These are phyloP conservation scores for Leucosticte australis DNA, from an alignment of 2,113 vertebrate species.

Conservation along the genomic window DNA sequence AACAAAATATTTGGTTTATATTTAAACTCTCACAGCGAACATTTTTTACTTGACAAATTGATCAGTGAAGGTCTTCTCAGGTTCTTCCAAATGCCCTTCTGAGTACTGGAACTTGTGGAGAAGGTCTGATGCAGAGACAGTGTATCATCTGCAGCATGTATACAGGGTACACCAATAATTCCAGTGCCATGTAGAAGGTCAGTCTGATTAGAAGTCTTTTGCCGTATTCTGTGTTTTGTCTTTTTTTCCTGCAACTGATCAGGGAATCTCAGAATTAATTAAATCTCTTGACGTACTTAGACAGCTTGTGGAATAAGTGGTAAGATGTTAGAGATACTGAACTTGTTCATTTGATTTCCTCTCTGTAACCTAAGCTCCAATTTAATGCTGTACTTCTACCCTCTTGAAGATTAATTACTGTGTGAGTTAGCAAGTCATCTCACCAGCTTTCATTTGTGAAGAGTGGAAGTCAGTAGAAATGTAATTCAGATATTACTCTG, in stretches of 20 bases:
- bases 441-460: slow-evolving; percentile 45
- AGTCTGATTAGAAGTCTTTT: slow-evolving; percentile 52
- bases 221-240: slow-evolving; percentile 45
- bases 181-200: slow-evolving; percentile 3
- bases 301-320: slow-evolving; percentile 65
- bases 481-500: slow-evolving; percentile 6
- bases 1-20: neutral
- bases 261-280: slow-evolving; percentile 72
- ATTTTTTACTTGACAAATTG: neutral
- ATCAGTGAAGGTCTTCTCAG: neutral
- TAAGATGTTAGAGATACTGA: slow-evolving; percentile 65
- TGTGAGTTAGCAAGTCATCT: slow-evolving; percentile 59
- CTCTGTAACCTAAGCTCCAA: slow-evolving; percentile 72
- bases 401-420: slow-evolving; percentile 76
- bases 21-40: neutral
- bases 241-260: slow-evolving; percentile 45
- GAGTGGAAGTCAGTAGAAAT: slow-evolving; percentile 45
- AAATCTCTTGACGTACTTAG: slow-evolving; percentile 64
- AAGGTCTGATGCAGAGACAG: neutral
- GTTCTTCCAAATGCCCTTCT: neutral
- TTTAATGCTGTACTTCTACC: slow-evolving; percentile 71
- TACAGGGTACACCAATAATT: neutral
- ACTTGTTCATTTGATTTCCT: slow-evolving; percentile 72
- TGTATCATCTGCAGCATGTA: neutral
- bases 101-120: neutral